Evolutionary conservation across 2,888 invertebrate species (phyloP), one percentile per base, ranked within the genome.

Genomic region (Priocnemis perturbator): DNA sequence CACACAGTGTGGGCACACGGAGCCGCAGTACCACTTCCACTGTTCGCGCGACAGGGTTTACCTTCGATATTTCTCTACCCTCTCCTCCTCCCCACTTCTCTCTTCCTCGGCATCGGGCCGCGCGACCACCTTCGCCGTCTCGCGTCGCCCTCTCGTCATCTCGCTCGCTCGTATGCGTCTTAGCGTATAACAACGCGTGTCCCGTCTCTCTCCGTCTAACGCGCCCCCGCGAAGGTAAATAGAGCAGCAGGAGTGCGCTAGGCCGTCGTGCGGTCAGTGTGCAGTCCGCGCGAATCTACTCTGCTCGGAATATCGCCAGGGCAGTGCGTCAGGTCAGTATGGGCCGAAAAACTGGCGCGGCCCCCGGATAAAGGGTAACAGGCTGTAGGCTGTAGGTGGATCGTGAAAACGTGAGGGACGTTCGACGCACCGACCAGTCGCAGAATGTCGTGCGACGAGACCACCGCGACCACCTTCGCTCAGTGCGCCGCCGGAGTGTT

Each of bases 1-100:
- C 1, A 11, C 37, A 57, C 45, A n/a, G 26, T 7, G 50, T 21
- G 53, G 50, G 62, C 65, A 64, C 56, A 56, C 69, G 77, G 77
- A 82, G 79, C 84, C 83, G 85, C 86, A 86, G 86, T 86, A 83
- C 81, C 83, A 82, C 81, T 83, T 81, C 72, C 73, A 83, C 82
- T 71, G 64, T 71, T 65, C 65, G 30, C 64, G 62, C 61, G 73
- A 67, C 61, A 69, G 74, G 71, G 65, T 64, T 59, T 23, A 30
- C 21, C 37, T 57, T 15, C 57, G 44, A 55, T 57, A 26, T 50
- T 21, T 57, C 21, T 57, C 9, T 58, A 37, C 59, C 21, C 48
- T 50, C 48, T 44, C 37, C n/a, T 23, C 14, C 23, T 21, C 23
- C 3, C 15, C 23, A 3, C 55, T 20, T 17, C 37, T 44, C 37